Percentiles rank a stretch among this genome's conserved stretches.
phyloP scores from a whole-genome alignment of 2,797 vertebrate genomes.

The Myotis pilosus region DNA sequence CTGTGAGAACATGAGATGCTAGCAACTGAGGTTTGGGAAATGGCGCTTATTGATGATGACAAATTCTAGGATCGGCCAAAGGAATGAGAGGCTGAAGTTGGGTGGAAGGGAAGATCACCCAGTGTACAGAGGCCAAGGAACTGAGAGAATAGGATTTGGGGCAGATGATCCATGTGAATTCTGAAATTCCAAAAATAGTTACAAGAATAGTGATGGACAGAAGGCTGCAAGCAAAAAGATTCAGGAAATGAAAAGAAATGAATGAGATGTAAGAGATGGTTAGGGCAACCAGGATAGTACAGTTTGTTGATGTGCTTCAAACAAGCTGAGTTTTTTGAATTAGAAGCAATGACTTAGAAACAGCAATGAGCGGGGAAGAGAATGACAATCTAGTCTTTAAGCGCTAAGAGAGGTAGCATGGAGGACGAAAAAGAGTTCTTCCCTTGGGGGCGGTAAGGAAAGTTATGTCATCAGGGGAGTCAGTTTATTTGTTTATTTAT shows the following conservation, averaged over 20 bases:
- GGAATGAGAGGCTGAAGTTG: background rate
- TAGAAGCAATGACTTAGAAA: background rate
- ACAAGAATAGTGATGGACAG: background rate
- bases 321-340: background rate
- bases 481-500: background rate
- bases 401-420: rapidly evolving
- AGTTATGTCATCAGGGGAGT: background rate
- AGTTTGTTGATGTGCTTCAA: background rate
- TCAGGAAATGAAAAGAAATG: background rate
- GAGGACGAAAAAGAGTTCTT: background rate
- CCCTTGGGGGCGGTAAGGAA: background rate
- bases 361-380: background rate
- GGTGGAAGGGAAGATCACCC: background rate
- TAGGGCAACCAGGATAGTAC: background rate
- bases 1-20: background rate
- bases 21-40: background rate
- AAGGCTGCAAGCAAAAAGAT: background rate
- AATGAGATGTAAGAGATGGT: background rate
- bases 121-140: background rate
- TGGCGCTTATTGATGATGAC: background rate
- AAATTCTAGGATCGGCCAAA: background rate
- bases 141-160: background rate
- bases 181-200: background rate
- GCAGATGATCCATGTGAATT: background rate
- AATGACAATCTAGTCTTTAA: background rate